Percentiles rank a stretch among this genome's conserved stretches.
These are phyloP conservation scores for Austrofundulus limnaeus DNA, from an alignment of 2,113 vertebrate species.

Conservation along the genomic window DNA sequence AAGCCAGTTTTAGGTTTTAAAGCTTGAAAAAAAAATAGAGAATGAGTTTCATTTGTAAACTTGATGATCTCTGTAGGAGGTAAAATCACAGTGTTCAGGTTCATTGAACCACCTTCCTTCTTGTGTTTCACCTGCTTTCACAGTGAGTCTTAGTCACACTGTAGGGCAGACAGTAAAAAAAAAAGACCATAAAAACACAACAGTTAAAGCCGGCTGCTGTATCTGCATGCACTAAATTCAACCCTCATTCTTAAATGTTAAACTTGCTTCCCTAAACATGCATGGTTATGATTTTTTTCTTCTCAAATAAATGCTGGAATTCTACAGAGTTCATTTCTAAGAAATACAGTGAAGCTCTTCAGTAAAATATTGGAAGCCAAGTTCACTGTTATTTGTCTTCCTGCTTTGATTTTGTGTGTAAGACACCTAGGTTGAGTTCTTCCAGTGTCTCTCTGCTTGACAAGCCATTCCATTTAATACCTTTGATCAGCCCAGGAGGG, in stretches of 20 bases:
- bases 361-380: slow-evolving; percentile 31
- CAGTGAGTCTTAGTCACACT: slow-evolving; percentile 14
- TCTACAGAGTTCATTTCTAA: slow-evolving; percentile 21
- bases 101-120: slow-evolving; percentile 25
- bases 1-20: slow-evolving; percentile 37
- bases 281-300: too few relatives aligned
- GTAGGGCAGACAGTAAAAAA: slow-evolving; percentile 15
- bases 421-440: slow-evolving; percentile 41
- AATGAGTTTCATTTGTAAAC: slow-evolving; percentile 44
- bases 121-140: slow-evolving; percentile 11
- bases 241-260: too few relatives aligned
- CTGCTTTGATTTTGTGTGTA: slow-evolving; percentile 31
- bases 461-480: slow-evolving; percentile 29
- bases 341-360: slow-evolving; percentile 13
- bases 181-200: slow-evolving; percentile 23
- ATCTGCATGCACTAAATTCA: slow-evolving; percentile 13
- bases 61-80: slow-evolving; percentile 41
- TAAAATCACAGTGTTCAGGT: slow-evolving; percentile 28
- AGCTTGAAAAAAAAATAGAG: slow-evolving; percentile 36
- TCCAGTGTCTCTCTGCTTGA: slow-evolving; percentile 42
- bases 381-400: slow-evolving; percentile 56
- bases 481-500: slow-evolving; percentile 69
- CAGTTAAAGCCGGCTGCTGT: slow-evolving; percentile 11
- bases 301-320: too few relatives aligned
- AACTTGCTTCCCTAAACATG: too few relatives aligned